phyloP scores from a whole-genome alignment of 2,113 vertebrate species.

The Mesoclemmys tuberculata region DNA sequence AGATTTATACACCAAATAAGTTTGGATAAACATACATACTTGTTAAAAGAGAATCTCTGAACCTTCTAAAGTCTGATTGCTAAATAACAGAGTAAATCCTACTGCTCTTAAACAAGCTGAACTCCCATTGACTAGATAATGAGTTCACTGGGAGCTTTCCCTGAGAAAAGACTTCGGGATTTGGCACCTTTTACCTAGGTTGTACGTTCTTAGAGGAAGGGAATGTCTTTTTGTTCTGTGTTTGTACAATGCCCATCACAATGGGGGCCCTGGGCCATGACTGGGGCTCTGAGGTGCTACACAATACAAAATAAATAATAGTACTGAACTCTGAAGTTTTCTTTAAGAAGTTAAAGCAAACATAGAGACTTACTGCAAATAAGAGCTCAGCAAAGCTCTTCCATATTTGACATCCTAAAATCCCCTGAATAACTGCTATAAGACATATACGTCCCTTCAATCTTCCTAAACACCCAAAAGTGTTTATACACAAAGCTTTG shows the following conservation, averaged over 20 bases:
- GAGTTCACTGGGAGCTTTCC: neutral
- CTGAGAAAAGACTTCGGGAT: neutral
- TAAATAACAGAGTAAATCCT: neutral
- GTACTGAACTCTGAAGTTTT: neutral
- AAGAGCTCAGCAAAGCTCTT: rapidly evolving
- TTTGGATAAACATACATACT: neutral
- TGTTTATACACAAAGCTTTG: neutral
- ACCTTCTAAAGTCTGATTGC: neutral
- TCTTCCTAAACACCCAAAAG: neutral
- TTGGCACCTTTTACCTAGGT: neutral
- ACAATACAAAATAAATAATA: neutral
- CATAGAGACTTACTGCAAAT: neutral
- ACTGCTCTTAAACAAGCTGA: neutral
- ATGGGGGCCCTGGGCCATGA: neutral
- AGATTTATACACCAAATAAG: neutral
- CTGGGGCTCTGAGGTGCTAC: neutral
- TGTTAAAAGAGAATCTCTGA: neutral
- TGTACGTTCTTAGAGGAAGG: neutral
- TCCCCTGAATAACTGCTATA: neutral
- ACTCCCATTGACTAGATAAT: neutral
- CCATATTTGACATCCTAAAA: neutral
- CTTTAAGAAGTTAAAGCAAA: neutral
- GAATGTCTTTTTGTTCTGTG: neutral
- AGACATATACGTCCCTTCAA: neutral
- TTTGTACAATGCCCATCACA: neutral